These are phyloP conservation scores for Silurus aristotelis DNA, from an alignment of 2,797 vertebrate genomes.

Conservation along the genomic window DNA sequence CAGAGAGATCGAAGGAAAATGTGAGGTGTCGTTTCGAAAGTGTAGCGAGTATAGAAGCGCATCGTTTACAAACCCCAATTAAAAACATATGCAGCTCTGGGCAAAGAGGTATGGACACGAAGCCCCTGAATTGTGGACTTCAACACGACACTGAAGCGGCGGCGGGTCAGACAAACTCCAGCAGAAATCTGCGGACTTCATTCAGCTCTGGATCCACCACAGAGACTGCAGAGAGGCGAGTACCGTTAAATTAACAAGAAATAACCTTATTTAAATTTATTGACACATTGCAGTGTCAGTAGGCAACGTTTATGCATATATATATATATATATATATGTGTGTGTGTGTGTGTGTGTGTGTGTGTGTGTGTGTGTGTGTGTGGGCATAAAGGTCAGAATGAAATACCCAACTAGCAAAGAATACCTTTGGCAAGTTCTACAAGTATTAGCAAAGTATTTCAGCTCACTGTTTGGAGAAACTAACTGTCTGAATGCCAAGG, in stretches of 20 bases:
- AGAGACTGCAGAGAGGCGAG: conserved; percentile 50
- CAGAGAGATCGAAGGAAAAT: neutral
- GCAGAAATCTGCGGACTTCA: conserved; percentile 24
- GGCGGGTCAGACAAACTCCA: conserved; percentile 7
- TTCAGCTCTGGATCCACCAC: conserved; percentile 18
- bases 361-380: too few relatives aligned
- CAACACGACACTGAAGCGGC: conserved; percentile 4
- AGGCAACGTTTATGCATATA: neutral
- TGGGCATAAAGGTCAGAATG: too few relatives aligned
- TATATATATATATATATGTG: too few relatives aligned
- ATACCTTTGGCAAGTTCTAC: too few relatives aligned
- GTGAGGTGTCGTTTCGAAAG: neutral
- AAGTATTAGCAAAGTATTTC: too few relatives aligned
- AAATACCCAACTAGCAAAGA: too few relatives aligned
- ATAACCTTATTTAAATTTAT: neutral
- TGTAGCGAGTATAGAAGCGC: neutral
- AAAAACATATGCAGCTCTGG: neutral
- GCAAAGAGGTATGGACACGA: conserved; percentile 40
- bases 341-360: too few relatives aligned
- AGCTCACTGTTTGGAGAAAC: too few relatives aligned
- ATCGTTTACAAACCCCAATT: neutral
- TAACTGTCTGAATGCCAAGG: too few relatives aligned
- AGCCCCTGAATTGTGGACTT: conserved; percentile 21
- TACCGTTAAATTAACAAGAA: neutral
- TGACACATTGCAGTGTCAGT: neutral